Base-by-base conservation (phyloP, 2,797 vertebrate species). In the Hippopotamyrus pictus region DNA sequence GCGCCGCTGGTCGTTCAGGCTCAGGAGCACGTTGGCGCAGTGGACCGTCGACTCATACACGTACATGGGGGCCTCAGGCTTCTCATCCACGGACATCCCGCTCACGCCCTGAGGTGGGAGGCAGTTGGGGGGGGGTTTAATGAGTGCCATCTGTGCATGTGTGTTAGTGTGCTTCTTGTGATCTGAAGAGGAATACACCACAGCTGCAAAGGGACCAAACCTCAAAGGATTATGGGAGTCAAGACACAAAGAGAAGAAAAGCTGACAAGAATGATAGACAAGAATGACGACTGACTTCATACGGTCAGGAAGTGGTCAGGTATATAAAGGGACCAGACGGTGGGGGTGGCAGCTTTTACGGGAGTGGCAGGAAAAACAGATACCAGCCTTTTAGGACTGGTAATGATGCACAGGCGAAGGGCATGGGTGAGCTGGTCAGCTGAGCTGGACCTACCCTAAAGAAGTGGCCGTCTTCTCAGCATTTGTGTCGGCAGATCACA, bases 11-110 rank as follows among this genome's bases (percentile, higher is more conserved):
- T 98, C 98, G 95, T 99, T 99, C 95, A 99, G 97, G 96, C 98
- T 97, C 96, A 98, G 97, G 96, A 99, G 98, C 97, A 99, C 98
- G 96, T 99, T 99, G 96, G 98, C 97, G 97, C 98, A 99, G 97
- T 99, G 99, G 95, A 99, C 98, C 91, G 98, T 99, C 95, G 99
- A 99, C 97, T 99, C 98, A 98, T 99, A 99, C 95, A 99, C 98
- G 95, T 99, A 99, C 98, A 99, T 99, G 96, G 98, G 98, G 96
- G 97, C 98, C 97, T 98, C 98, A 97, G 97, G 96, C 97, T 98
- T 98, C 97, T 98, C 98, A 99, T 98, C 98, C 97, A 98, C 97
- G 97, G 98, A 99, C 98, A 99, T 99, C 96, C 98, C 98, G 98
- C 98, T 99, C 96, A 98, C 97, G 96, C 97, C 98, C 98, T 99